Percentiles rank a stretch among this genome's conserved stretches.
These are phyloP conservation scores for Holothuria glaberrima DNA, from an alignment of 35 echinoderm and acorn worm genomes.

Conservation along the genomic window DNA sequence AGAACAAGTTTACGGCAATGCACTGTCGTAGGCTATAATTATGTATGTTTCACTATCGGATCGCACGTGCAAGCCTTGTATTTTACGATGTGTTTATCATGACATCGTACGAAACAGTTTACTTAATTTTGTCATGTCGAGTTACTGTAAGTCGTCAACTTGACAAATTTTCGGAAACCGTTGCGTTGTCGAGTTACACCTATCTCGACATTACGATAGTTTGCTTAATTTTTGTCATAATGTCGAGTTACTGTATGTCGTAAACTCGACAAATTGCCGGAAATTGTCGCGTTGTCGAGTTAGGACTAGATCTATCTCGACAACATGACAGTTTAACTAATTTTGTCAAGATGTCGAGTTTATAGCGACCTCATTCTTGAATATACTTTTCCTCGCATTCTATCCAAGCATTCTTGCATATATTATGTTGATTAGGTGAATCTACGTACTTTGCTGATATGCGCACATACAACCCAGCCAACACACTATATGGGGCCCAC, in stretches of 20 bases:
- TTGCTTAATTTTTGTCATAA: background rate
- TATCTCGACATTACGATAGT: background rate
- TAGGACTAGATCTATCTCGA: background rate
- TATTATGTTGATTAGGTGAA: no score
- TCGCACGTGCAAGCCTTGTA: background rate
- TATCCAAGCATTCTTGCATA: no score
- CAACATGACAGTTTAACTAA: background rate
- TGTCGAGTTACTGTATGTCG: background rate
- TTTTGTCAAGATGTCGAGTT: background rate
- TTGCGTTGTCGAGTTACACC: background rate
- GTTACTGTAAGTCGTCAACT: no score
- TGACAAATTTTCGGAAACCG: background rate
- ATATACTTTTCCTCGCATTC: no score
- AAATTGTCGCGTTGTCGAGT: background rate
- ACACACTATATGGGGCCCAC: no score
- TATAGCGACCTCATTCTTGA: no score
- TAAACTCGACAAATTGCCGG: background rate
- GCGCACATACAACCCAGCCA: no score
- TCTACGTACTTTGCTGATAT: no score
- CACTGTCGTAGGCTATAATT: background rate
- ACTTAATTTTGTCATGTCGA: background rate
- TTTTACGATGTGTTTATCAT: background rate
- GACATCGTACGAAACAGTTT: constrained; percentile 1
- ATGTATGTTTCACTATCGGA: background rate
- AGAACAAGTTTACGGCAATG: background rate